Evolutionary conservation across 1,140 invertebrate genomes (phyloP).

Genomic region (Hesperophylax magnus): DNA sequence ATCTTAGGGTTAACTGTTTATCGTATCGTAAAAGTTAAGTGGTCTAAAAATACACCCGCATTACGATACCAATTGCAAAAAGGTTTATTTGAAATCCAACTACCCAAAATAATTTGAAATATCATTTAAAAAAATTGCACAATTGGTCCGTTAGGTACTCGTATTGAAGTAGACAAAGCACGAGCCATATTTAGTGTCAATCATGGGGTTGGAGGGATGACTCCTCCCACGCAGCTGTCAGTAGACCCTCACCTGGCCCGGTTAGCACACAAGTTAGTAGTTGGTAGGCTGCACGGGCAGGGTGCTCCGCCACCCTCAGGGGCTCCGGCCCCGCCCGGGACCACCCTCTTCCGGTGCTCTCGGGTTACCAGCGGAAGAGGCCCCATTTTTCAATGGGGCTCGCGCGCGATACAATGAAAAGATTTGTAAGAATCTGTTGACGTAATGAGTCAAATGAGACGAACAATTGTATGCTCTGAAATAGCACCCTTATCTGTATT

Average conservation of each 20-base stretch:
- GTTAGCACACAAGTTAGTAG: neutral
- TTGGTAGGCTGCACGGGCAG: neutral
- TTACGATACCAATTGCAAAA: too few species aligned
- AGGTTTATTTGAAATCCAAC: too few species aligned
- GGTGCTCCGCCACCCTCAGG: slow-evolving; percentile 25
- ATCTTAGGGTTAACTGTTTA: too few species aligned
- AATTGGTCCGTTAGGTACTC: neutral
- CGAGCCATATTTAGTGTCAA: neutral
- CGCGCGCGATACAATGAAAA: neutral
- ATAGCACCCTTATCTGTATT: neutral
- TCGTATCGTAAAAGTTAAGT: too few species aligned
- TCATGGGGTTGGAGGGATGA: too few species aligned
- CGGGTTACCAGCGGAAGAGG: slow-evolving; percentile 23
- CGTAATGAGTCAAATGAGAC: neutral
- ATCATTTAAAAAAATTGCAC: neutral
- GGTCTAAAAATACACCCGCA: too few species aligned
- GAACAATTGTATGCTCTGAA: neutral
- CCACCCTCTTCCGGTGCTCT: slow-evolving; percentile 32
- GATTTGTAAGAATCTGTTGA: neutral
- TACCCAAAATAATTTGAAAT: too few species aligned
- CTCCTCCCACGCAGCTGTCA: slow-evolving; percentile 13
- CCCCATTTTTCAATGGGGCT: slow-evolving; percentile 4
- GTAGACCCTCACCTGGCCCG: slow-evolving; percentile 3
- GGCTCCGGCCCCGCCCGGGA: neutral
- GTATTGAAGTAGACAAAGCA: neutral